Evolutionary conservation across 2,888 invertebrate species (phyloP).

Genomic region (Graphium colonna): DNA sequence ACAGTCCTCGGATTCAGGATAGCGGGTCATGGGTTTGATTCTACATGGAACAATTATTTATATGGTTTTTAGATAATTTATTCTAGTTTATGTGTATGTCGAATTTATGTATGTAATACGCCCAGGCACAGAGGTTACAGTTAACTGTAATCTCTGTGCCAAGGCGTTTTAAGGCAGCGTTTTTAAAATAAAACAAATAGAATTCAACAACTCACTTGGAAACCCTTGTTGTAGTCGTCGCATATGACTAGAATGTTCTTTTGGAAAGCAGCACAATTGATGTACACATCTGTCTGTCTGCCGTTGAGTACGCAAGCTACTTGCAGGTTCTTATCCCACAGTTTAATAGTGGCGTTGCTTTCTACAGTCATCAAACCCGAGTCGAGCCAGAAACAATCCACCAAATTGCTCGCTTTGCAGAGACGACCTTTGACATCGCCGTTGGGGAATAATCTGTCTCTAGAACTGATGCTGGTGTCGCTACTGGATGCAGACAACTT

Average conservation of each 20-base stretch:
- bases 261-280: constrained; percentile 52
- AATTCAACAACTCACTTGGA: constrained; percentile 48
- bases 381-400: constrained; percentile 60
- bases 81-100: no score
- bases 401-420: constrained; percentile 44
- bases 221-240: constrained; percentile 53
- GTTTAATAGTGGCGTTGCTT: constrained; percentile 58
- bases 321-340: constrained; percentile 56
- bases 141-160: not conserved
- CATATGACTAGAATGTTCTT: constrained; percentile 62
- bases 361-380: constrained; percentile 62
- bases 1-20: no score
- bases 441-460: constrained; percentile 46
- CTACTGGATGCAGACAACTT: constrained; percentile 53
- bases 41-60: no score
- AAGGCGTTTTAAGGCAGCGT: no score
- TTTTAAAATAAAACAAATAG: not conserved
- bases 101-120: no score
- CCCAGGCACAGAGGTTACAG: not conserved
- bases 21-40: no score
- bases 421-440: constrained; percentile 46
- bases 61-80: no score
- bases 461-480: constrained; percentile 51
- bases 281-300: constrained; percentile 42
- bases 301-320: constrained; percentile 52